Base-by-base conservation (phyloP, 1,140 invertebrate genomes). In the Eriocheir sinensis region DNA sequence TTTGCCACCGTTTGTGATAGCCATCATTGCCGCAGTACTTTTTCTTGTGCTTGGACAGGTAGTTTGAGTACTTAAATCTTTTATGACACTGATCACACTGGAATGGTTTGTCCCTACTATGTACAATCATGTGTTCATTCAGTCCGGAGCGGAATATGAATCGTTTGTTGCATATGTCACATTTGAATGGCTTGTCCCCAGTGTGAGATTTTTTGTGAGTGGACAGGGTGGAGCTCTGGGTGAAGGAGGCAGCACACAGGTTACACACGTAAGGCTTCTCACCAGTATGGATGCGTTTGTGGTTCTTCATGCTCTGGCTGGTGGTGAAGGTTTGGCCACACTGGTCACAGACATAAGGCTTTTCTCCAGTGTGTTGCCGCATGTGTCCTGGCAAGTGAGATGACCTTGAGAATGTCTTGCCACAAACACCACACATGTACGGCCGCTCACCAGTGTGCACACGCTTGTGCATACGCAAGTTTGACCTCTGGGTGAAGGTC, bases 11-110 rank as follows among this genome's bases (percentile, higher is more conserved):
- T 44, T 95, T 95, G 9, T 91, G 91, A 36, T 95, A 95, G 3
- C 94, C 94, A 53, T 95, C 94, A 38, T 95, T 95, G 15, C 98
- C 98, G 96, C 98, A 99, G 96, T 99, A 98, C 93, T 98, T 98
- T 15, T 98, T 98, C 95, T 98, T 98, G 96, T 99, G 98, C 32
- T 98, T 97, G 96, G 98, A 99, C 44, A 99, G 97, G 0, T 98
- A 98, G 96, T 99, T 98, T 96, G 98, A 98, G 96, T 99, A 98
- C n/a, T 98, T 98, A 96, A 98, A 98, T 0, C 98, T 98, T 96
- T 99, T 98, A 89, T 98, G 98, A 92, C 98, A 98, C 91, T 98
- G 97, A 92, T 98, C 97, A 96, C 98, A 98, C 3, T 97, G 97
- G 96, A 98, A 98, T 0, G 98, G 98, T 96, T 98, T 98, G 95